phyloP scores from a whole-genome alignment of 2,113 vertebrate genomes.

The Phaetusa simplex region DNA sequence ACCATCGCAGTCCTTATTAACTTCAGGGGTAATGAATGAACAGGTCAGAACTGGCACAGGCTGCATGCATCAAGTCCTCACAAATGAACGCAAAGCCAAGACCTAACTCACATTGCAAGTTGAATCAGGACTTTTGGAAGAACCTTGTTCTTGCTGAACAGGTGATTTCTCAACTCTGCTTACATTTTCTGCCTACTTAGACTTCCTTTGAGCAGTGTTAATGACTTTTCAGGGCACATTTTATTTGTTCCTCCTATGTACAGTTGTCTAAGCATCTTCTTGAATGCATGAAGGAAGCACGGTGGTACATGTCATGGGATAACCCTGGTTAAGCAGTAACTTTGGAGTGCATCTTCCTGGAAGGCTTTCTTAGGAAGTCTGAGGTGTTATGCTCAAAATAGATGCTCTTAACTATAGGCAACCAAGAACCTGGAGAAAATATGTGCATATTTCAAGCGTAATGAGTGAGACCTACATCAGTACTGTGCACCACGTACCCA shows the following conservation, averaged over 20 bases:
- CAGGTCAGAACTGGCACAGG: background rate
- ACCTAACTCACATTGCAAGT: background rate
- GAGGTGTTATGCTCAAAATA: background rate
- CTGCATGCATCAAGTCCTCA: background rate
- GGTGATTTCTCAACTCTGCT: background rate
- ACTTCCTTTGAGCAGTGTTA: background rate
- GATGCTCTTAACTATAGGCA: background rate
- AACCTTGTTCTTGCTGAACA: background rate
- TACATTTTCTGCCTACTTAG: background rate
- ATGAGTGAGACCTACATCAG: background rate
- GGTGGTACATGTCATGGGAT: accelerated
- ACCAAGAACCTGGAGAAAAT: background rate
- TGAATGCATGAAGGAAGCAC: background rate
- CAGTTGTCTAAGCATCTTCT: background rate
- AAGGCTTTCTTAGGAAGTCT: background rate
- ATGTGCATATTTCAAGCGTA: background rate
- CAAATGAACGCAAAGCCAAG: background rate
- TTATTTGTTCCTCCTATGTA: background rate
- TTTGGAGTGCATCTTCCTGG: background rate
- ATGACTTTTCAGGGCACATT: background rate
- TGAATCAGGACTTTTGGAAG: background rate
- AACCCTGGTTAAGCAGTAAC: background rate
- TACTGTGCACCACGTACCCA: background rate
- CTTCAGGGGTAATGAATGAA: background rate
- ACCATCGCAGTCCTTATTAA: background rate